These are phyloP conservation scores for Lepidurus apus DNA, from an alignment of 1,140 invertebrate species.

Conservation along the genomic window DNA sequence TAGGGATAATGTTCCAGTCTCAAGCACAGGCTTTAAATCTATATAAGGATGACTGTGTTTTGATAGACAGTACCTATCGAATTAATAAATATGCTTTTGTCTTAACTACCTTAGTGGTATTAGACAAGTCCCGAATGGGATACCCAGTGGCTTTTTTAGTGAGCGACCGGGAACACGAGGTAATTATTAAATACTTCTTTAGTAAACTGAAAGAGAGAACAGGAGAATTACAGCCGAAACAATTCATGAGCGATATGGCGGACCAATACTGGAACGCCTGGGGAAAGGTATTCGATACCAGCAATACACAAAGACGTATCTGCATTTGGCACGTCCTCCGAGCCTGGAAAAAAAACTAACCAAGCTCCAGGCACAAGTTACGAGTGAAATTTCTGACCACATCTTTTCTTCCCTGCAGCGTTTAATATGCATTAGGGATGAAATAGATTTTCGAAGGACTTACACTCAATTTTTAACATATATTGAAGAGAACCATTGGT, in stretches of 20 bases:
- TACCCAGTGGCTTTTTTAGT: conserved; percentile 23
- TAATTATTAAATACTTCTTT: not conserved
- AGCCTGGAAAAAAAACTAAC: conserved; percentile 27
- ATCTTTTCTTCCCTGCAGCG: not conserved
- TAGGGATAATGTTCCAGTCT: conserved; percentile 17
- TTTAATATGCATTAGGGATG: not conserved
- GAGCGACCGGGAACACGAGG: conserved; percentile 27
- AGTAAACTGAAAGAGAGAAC: conserved; percentile 4
- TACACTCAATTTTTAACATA: not conserved
- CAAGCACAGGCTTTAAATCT: not conserved
- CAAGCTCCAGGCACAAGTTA: not conserved
- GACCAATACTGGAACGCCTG: conserved; percentile 26
- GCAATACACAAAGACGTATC: conserved; percentile 11
- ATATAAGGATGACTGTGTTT: conserved; percentile 19
- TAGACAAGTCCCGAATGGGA: conserved; percentile 17
- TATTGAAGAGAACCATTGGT: not conserved
- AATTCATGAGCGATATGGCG: conserved; percentile 27
- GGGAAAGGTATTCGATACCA: conserved; percentile 8
- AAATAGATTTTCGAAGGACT: not conserved
- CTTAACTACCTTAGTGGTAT: conserved; percentile 20
- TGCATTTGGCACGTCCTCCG: conserved; percentile 22
- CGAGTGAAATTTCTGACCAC: not conserved
- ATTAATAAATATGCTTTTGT: conserved; percentile 18
- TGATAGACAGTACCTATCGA: conserved; percentile 20
- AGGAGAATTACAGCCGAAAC: not conserved